Evolutionary conservation across 2,113 vertebrate species (phyloP).

Genomic region (Siniperca chuatsi): DNA sequence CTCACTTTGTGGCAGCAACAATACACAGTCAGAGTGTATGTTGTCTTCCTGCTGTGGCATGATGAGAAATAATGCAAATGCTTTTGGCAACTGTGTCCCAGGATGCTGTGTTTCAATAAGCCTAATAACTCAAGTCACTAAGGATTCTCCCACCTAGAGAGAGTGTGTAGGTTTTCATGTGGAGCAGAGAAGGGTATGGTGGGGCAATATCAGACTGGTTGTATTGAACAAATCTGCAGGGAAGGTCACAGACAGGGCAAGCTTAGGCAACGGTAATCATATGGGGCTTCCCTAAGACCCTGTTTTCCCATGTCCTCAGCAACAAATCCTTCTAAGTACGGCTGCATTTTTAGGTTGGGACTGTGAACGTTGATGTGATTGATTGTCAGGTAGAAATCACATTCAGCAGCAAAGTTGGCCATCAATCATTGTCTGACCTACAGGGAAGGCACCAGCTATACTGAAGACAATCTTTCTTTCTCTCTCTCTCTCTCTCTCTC

Average conservation of each 20-base stretch:
- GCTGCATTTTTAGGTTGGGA: slow-evolving; percentile 19
- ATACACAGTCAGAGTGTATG: slow-evolving; percentile 35
- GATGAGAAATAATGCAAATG: slow-evolving; percentile 69
- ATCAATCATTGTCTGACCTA: slow-evolving; percentile 70
- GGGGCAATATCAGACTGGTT: slow-evolving; percentile 30
- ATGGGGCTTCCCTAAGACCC: slow-evolving; percentile 24
- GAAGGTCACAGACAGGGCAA: slow-evolving; percentile 44
- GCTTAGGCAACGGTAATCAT: slow-evolving; percentile 19
- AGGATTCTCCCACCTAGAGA: slow-evolving; percentile 20
- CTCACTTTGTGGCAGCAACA: slow-evolving; percentile 47
- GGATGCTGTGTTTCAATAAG: slow-evolving; percentile 42
- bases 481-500: background rate
- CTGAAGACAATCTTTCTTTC: background rate
- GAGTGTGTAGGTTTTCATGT: slow-evolving; percentile 22
- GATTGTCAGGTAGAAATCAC: slow-evolving; percentile 72
- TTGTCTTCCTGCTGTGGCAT: slow-evolving; percentile 58
- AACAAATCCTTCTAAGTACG: slow-evolving; percentile 31
- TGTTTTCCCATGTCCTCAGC: slow-evolving; percentile 19
- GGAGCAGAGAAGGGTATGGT: slow-evolving; percentile 9
- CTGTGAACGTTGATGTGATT: slow-evolving; percentile 58
- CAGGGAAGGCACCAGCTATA: slow-evolving; percentile 19
- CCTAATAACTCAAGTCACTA: slow-evolving; percentile 35
- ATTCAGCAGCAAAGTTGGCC: slow-evolving; percentile 58
- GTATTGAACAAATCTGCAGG: slow-evolving; percentile 52
- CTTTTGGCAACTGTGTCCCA: slow-evolving; percentile 46